Evolutionary conservation across 2,888 invertebrate species (phyloP).

Genomic region (Acronicta leporina): DNA sequence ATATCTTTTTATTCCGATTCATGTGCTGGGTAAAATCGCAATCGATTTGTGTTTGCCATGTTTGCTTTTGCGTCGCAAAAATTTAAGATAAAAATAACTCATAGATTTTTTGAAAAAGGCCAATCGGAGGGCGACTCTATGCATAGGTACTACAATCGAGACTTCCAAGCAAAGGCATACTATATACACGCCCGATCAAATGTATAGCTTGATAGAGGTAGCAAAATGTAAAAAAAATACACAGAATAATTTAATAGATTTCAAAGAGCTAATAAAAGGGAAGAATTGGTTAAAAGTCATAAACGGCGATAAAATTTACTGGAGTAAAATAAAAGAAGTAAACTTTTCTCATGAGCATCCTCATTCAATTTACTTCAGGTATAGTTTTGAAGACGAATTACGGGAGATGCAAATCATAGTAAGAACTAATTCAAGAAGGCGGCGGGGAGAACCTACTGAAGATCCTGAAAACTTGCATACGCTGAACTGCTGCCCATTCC

Average conservation of each 20-base stretch:
- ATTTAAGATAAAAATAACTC: slow-evolving; percentile 12
- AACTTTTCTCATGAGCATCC: background rate
- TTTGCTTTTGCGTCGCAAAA: slow-evolving; percentile 11
- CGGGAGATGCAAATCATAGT: slow-evolving; percentile 8
- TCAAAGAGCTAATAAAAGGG: slow-evolving; percentile 10
- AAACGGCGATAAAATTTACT: slow-evolving; percentile 13
- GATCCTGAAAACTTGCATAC: slow-evolving; percentile 6
- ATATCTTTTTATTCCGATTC: slow-evolving; percentile 19
- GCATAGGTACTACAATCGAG: slow-evolving; percentile 21
- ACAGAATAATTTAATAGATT: slow-evolving; percentile 1
- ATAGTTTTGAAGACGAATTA: slow-evolving; percentile 17
- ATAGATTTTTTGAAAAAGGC: slow-evolving; percentile 32
- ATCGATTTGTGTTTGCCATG: slow-evolving; percentile 18
- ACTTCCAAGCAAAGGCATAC: slow-evolving; percentile 2
- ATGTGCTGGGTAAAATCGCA: slow-evolving; percentile 16
- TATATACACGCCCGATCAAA: slow-evolving; percentile 28
- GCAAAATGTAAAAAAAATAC: slow-evolving; percentile 10
- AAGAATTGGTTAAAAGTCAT: slow-evolving; percentile 11
- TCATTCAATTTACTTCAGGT: slow-evolving; percentile 5
- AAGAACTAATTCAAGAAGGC: slow-evolving; percentile 16
- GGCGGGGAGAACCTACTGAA: slow-evolving; percentile 12
- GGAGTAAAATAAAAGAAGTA: slow-evolving; percentile 15
- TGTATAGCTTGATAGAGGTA: slow-evolving; percentile 12
- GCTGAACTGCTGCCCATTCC: slow-evolving; percentile 9
- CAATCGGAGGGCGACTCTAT: slow-evolving; percentile 37